Evolutionary conservation across 2,113 vertebrate species (phyloP).

Genomic region (Sterrhoptilus dennistouni): DNA sequence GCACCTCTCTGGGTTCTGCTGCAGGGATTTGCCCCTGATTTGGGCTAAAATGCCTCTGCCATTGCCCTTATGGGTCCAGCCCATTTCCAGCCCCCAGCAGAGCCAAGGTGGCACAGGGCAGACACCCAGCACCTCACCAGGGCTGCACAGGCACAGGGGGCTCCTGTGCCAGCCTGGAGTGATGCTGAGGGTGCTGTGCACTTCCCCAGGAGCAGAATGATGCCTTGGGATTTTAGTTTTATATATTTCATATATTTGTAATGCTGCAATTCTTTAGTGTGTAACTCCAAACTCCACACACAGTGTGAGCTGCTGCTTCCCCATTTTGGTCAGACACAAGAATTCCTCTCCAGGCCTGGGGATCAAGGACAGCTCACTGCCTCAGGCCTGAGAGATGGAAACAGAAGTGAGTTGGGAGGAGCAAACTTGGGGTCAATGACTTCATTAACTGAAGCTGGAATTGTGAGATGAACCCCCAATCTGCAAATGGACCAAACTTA

Average conservation of each 20-base stretch:
- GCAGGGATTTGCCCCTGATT: background rate
- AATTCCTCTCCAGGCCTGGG: background rate
- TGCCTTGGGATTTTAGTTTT: background rate
- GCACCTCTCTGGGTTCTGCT: background rate
- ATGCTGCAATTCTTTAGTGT: background rate
- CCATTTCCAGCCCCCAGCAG: background rate
- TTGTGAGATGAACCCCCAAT: background rate
- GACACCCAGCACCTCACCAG: background rate
- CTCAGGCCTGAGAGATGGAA: background rate
- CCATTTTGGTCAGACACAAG: background rate
- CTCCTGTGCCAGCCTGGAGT: rapidly evolving
- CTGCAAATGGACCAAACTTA: background rate
- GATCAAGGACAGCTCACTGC: background rate
- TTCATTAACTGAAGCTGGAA: background rate
- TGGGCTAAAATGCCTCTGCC: background rate
- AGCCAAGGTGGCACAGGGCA: background rate
- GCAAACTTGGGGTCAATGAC: background rate
- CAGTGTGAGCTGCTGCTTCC: background rate
- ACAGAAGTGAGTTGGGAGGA: background rate
- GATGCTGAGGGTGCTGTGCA: background rate
- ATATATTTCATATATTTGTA: background rate
- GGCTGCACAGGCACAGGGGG: background rate
- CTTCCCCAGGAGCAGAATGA: background rate
- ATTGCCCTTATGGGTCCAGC: background rate
- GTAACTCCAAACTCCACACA: background rate